Base-by-base conservation (phyloP, 2,797 vertebrate species). In the Glossophaga mutica region DNA sequence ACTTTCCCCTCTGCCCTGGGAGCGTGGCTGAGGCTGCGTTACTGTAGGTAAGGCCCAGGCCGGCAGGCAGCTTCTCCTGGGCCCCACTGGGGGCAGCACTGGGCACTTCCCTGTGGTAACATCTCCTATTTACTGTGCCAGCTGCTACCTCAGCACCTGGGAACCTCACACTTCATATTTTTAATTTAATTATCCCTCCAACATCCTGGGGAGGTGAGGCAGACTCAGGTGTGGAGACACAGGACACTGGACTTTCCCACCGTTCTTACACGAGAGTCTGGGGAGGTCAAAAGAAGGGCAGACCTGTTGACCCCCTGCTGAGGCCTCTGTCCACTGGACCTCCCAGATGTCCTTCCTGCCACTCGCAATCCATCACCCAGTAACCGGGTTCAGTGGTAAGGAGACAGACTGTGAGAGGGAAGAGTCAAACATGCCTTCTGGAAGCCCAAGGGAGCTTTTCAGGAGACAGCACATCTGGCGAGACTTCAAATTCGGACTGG, bases 131-230 rank as follows among this genome's bases (percentile, higher is more conserved):
- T 85, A 14, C 14, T 11, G 24, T 0, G 1, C 78, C 81, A 79
- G 92, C 71, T 96, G 73, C 65, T 74, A 70, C 82, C 37, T 44
- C 39, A 52, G 52, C 39, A 67, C 74, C 86, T 32, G 34, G 55
- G 84, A 84, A 42, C 1, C 8, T 78, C 91, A 65, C 55, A 70
- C 22, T 68, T 87, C 32, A 8, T 57, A 55, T 48, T 81, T 91
- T 90, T 94, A 91, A 93, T 50, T 93, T 85, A 95, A 97, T 95
- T 78, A 96, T 90, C 85, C 73, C 42, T 90, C 26, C 42, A 67
- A 5, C 22, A 73, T 95, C 73, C 42, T 18, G 39, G 34, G 67
- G 46, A 82, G 44, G 32, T 22, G 79, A 77, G 46, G 67, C 70
- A 32, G 62, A 59, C 82, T 88, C 74, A 34, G 24, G 92, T 59